Evolutionary conservation across 1,140 invertebrate genomes (phyloP), one percentile per base, ranked within the genome.

Genomic region (Bombus confusus): DNA sequence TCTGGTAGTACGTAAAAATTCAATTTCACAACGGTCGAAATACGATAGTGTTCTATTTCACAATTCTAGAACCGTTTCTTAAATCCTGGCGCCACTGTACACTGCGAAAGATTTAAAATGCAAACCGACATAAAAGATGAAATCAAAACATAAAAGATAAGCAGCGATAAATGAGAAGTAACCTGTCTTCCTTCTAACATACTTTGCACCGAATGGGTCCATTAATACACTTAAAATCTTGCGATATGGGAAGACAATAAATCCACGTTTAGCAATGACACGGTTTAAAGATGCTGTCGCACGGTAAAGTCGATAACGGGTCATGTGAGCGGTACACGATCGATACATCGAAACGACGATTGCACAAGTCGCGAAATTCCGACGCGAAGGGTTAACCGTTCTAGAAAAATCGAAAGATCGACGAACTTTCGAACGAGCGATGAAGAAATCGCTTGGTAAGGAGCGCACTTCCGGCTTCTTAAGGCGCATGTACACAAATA

Each of bases 401-500:
- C 25, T 3, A 12, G 28, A 3, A 31, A 80, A 41, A 59, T 72
- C 39, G 76, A 83, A 43, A 79, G 83, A 86, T 89, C 83, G 87
- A 68, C 47, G 74, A 76, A 69, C 31, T 83, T 78, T 83, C 74
- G 81, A 83, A 83, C 74, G 31, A 13, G 31, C 18, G n/a, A 37
- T 28, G 64, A 52, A 78, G 74, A 78, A 75, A 83, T 83, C 76
- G 64, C 15, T 59, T 10, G 43, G 83, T 12, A 57, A 34, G 47
- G 37, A 39, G 34, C 34, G 57, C 37, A 74, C 59, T 85, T 81
- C 69, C 83, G 78, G 69, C 39, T 37, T 18, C 34, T n/a, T 5
- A 85, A 28, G 28, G 83, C 83, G 83, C 83, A 81, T 73, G 78
- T 39, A 66, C 78, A 39, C 39, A 62, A 80, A 81, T 10, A 85